phyloP scores from a whole-genome alignment of 2,113 vertebrate species.

The Bufo gargarizans region DNA sequence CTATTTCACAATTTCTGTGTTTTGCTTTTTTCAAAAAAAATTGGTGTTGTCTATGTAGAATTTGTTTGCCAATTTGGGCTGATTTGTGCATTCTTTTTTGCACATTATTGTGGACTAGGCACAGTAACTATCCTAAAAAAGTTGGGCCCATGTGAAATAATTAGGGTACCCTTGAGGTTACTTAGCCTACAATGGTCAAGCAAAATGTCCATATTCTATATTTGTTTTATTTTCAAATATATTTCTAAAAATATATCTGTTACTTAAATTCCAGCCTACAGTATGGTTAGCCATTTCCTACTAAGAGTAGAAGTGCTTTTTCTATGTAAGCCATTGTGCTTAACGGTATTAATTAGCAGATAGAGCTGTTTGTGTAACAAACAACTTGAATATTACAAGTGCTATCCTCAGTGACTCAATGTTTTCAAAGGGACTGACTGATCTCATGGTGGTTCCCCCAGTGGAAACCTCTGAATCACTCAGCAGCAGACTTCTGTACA shows the following conservation, averaged over 20 bases:
- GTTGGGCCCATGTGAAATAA: no score
- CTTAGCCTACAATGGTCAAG: no score
- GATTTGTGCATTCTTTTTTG: no score
- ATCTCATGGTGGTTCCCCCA: slow-evolving; percentile 43
- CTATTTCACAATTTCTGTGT: no score
- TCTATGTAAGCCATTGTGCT: slow-evolving; percentile 7
- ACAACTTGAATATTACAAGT: slow-evolving; percentile 47
- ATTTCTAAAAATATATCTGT: not conserved
- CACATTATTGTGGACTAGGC: no score
- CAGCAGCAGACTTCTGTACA: slow-evolving; percentile 43
- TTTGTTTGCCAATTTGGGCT: no score
- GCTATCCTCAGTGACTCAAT: slow-evolving; percentile 30
- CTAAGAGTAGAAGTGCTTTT: not conserved
- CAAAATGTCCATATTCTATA: no score
- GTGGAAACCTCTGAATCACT: slow-evolving; percentile 44
- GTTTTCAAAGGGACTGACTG: slow-evolving; percentile 45
- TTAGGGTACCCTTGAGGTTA: no score
- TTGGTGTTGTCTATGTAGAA: no score
- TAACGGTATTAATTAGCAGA: slow-evolving; percentile 50
- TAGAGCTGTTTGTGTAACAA: slow-evolving; percentile 49
- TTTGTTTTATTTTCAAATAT: no score
- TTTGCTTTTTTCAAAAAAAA: no score
- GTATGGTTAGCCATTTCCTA: not conserved
- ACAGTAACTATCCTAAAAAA: no score
- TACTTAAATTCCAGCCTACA: not conserved